phyloP scores from a whole-genome alignment of 2,888 invertebrate genomes.

The Drosophila multiciliata region DNA sequence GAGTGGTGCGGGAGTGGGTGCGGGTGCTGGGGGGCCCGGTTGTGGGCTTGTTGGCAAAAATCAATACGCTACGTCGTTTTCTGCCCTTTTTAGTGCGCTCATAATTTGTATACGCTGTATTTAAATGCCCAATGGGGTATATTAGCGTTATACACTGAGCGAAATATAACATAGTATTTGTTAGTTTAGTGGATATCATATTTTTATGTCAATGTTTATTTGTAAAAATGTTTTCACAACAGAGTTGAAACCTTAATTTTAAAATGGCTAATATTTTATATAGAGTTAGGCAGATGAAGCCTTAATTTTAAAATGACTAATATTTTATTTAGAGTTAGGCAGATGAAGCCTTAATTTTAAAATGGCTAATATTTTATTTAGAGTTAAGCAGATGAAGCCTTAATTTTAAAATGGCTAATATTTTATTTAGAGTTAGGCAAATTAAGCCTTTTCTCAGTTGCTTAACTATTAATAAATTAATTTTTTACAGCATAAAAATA shows the following conservation, averaged over 20 bases:
- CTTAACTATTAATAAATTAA: too few species aligned
- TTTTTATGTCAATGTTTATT: neutral
- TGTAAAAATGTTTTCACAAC: neutral
- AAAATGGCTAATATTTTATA: too few species aligned
- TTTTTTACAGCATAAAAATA: too few species aligned
- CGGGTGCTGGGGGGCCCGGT: too few species aligned
- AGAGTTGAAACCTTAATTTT: too few species aligned
- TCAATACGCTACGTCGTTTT: constrained; percentile 56
- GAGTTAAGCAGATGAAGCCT: neutral
- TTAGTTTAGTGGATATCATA: neutral
- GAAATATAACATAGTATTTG: neutral
- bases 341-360: too few species aligned
- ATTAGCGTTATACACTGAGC: neutral
- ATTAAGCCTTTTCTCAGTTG: too few species aligned
- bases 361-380: too few species aligned
- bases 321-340: too few species aligned
- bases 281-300: neutral
- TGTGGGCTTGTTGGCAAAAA: constrained; percentile 40
- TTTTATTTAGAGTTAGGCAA: too few species aligned
- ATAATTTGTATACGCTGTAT: constrained; percentile 65
- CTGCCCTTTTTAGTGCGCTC: constrained; percentile 42
- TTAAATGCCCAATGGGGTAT: neutral
- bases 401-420: too few species aligned
- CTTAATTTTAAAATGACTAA: neutral
- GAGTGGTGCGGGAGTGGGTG: neutral